phyloP scores from a whole-genome alignment of 2,797 vertebrate genomes.

The Gymnothorax reevesii region DNA sequence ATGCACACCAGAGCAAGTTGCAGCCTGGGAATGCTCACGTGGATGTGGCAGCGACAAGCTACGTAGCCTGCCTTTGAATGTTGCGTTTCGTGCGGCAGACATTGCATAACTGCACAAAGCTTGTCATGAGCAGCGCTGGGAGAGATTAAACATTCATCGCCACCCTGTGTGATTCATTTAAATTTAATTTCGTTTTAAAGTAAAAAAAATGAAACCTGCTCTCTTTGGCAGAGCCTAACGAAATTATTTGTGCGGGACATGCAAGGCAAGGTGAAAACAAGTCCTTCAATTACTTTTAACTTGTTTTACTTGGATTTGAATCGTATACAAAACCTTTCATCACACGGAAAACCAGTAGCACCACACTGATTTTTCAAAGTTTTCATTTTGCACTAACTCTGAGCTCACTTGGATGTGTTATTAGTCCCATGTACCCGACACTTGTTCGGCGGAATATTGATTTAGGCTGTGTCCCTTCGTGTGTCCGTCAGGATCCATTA shows the following conservation, averaged over 20 bases:
- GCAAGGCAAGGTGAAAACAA: neutral
- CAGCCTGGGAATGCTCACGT: neutral
- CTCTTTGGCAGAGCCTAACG: conserved; percentile 32
- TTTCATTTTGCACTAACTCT: too few species aligned
- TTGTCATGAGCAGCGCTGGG: conserved; percentile 57
- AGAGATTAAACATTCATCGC: conserved; percentile 60
- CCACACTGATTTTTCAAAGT: too few species aligned
- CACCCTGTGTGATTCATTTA: conserved; percentile 48
- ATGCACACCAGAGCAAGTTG: neutral
- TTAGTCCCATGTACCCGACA: too few species aligned
- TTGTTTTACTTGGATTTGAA: neutral
- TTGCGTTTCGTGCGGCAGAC: conserved; percentile 33
- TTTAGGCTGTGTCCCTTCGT: too few species aligned
- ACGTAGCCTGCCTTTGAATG: neutral
- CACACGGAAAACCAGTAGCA: too few species aligned
- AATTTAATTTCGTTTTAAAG: conserved; percentile 43
- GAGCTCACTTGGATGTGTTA: too few species aligned
- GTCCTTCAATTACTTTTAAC: neutral
- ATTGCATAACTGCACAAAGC: conserved; percentile 63
- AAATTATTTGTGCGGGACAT: neutral
- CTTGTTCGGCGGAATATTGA: too few species aligned
- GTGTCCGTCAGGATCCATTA: too few species aligned
- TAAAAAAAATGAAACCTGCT: conserved; percentile 47
- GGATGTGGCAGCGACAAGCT: neutral
- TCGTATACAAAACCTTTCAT: too few species aligned